Base-by-base conservation (phyloP, 2,113 vertebrate genomes). In the Carassius carassius region DNA sequence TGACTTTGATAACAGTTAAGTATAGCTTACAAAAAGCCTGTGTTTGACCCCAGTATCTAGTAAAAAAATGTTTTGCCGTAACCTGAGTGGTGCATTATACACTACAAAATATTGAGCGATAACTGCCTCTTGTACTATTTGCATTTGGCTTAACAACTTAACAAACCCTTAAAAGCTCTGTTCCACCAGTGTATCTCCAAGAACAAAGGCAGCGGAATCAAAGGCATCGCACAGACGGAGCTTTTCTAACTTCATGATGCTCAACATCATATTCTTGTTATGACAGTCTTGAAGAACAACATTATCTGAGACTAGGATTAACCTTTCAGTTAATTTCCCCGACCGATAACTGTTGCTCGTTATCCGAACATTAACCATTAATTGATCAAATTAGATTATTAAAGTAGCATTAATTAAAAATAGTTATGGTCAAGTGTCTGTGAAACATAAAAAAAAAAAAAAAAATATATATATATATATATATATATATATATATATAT, bases 131-230 rank as follows among this genome's bases (percentile, higher is more conserved):
- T 13, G 23, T 73, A 58, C 25, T 74, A 37, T 80, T 72, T 70
- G 56, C 35, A 74, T 60, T 58, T 47, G 49, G 49, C 51, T 32
- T n/a, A n/a, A n/a, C n/a, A 81, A 63, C 70, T 32, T 74, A 85
- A 73, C 67, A 74, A 79, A 51, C 25, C 65, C 58, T 72, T 85
- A 58, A 79, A 85, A 79, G 76, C 63, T 67, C 79, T n/a, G 47
- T 67, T 60, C 14, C 44, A 72, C 7, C 60, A 13, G 77, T 44
- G 44, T 60, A 44, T 69, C 29, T 3, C n/a, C 19, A 19, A 3
- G 63, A 56, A 72, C 65, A 85, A 85, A 76, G 60, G 23, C 58
- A 19, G 12, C 51, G 13, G 10, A 17, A 1, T 80, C 78, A 80
- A 80, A 80, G 56, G 56, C 35, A 78, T 23, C 1, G 17, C 12